Percentiles rank a stretch among this genome's conserved stretches.
Evolutionary conservation across 2,113 vertebrate species (phyloP).

Genomic region (Mola mola): DNA sequence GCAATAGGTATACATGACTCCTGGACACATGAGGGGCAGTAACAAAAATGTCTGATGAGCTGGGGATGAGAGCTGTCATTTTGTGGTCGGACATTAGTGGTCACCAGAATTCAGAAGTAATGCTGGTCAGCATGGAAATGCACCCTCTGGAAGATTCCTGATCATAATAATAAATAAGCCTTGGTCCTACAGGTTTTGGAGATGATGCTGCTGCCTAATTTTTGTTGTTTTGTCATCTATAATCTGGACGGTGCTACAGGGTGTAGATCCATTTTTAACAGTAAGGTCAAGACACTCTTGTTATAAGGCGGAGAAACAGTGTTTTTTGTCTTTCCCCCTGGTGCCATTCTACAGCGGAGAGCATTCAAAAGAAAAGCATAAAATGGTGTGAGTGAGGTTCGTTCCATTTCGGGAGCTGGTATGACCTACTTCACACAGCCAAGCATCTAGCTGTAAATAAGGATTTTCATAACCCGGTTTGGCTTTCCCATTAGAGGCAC

Average conservation of each 20-base stretch:
- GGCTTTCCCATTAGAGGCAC: conserved; percentile 77
- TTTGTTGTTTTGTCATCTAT: conserved; percentile 17
- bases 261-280: conserved; percentile 30
- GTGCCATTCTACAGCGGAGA: conserved; percentile 48
- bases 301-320: conserved; percentile 37
- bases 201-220: conserved; percentile 4
- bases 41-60: too few species aligned
- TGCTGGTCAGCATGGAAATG: too few species aligned
- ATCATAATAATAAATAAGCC: conserved; percentile 7
- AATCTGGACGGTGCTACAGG: conserved; percentile 39
- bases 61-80: too few species aligned
- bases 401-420: conserved; percentile 71
- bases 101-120: too few species aligned
- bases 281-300: conserved; percentile 23
- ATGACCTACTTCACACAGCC: conserved; percentile 79
- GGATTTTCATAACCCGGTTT: conserved; percentile 76
- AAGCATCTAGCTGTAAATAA: conserved; percentile 77
- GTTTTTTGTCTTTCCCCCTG: conserved; percentile 59
- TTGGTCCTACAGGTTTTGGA: conserved; percentile 10
- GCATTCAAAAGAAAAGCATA: conserved; percentile 66
- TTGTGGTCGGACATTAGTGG: too few species aligned
- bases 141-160: background rate
- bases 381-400: conserved; percentile 61
- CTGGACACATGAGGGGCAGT: too few species aligned
- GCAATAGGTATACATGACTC: too few species aligned